phyloP scores from a whole-genome alignment of 2,113 vertebrate genomes.

The Oostethus manadensis region DNA sequence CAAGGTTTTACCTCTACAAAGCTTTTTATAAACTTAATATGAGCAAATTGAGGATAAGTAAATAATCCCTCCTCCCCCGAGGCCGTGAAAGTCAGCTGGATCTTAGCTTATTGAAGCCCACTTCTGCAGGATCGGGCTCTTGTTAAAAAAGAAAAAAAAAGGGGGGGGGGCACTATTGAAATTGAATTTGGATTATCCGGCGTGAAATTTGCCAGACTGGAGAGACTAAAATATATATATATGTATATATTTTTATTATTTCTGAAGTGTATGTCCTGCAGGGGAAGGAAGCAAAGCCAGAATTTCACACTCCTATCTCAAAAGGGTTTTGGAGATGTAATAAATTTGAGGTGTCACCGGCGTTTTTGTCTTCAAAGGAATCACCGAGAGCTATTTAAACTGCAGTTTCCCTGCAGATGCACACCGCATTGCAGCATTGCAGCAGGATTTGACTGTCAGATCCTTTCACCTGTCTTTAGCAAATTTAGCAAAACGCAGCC shows the following conservation, averaged over 20 bases:
- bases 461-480: slow-evolving; percentile 47
- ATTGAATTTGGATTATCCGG: slow-evolving; percentile 75
- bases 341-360: slow-evolving; percentile 68
- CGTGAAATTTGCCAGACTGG: slow-evolving; percentile 73
- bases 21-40: slow-evolving; percentile 72
- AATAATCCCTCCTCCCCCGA: slow-evolving; percentile 68
- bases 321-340: slow-evolving; percentile 70
- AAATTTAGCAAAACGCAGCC: slow-evolving; percentile 35
- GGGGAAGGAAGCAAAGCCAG: slow-evolving; percentile 64
- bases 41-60: slow-evolving; percentile 76
- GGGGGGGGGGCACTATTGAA: slow-evolving; percentile 67
- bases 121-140: slow-evolving; percentile 58
- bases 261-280: slow-evolving; percentile 70
- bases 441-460: slow-evolving; percentile 55
- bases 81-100: slow-evolving; percentile 63
- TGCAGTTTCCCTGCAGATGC: slow-evolving; percentile 52
- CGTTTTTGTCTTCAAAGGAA: slow-evolving; percentile 66
- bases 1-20: slow-evolving; percentile 67
- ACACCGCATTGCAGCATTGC: slow-evolving; percentile 46
- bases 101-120: slow-evolving; percentile 67
- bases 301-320: slow-evolving; percentile 69
- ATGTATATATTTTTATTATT: slow-evolving; percentile 5
- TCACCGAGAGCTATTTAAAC: slow-evolving; percentile 68
- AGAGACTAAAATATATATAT: slow-evolving; percentile 44
- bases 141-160: slow-evolving; percentile 17